Evolutionary conservation across 2,888 invertebrate species (phyloP).

Genomic region (Xestia xanthographa): DNA sequence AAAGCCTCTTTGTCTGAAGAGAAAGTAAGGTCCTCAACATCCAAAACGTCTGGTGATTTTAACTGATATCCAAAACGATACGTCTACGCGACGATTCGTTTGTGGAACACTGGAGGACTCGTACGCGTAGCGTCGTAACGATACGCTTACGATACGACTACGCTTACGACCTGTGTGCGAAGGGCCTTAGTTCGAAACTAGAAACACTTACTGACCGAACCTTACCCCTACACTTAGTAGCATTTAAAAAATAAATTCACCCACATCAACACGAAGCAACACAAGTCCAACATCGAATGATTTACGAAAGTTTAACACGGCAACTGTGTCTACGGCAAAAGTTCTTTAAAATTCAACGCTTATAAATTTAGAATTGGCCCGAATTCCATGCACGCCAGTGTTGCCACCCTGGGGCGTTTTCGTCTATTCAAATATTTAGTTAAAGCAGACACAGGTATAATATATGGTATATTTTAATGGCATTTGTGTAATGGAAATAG

Average conservation of each 20-base stretch:
- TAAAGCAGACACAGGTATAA: constrained; percentile 37
- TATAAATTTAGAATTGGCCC: constrained; percentile 65
- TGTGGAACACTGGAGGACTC: too few relatives aligned
- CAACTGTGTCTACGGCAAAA: constrained; percentile 34
- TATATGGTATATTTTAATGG: constrained; percentile 25
- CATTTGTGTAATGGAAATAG: constrained; percentile 47
- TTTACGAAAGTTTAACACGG: constrained; percentile 34
- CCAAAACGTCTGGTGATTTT: too few relatives aligned
- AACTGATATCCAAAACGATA: too few relatives aligned
- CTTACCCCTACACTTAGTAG: background rate
- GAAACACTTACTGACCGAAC: background rate
- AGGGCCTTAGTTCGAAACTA: background rate
- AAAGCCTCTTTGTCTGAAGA: too few relatives aligned
- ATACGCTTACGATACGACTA: too few relatives aligned
- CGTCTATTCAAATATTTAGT: constrained; percentile 67
- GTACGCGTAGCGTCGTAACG: too few relatives aligned
- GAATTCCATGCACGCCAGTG: constrained; percentile 53
- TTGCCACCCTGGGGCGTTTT: constrained; percentile 43
- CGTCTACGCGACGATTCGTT: too few relatives aligned
- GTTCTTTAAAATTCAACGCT: constrained; percentile 67
- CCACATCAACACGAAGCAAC: background rate
- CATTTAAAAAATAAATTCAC: background rate
- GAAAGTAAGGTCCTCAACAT: too few relatives aligned
- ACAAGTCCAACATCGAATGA: constrained; percentile 21
- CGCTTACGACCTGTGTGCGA: too few relatives aligned